Percentiles rank a stretch among this genome's conserved stretches.
Conservation (phyloP, 2,888 invertebrate species). For the Atherix ibis region DNA sequence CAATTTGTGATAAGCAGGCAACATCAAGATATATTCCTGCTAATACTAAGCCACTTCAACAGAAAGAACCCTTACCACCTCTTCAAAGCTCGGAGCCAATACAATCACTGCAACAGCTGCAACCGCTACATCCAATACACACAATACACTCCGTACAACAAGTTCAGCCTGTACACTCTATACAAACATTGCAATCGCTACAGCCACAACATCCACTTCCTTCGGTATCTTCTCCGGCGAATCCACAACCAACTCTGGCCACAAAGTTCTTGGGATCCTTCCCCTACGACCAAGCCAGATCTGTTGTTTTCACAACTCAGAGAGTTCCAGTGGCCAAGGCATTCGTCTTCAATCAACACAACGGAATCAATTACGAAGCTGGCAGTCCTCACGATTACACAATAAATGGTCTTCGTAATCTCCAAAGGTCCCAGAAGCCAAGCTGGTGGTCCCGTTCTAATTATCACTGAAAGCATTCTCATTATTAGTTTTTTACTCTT, state of each 20-base stretch:
- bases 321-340: constrained; percentile 20
- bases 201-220: no score
- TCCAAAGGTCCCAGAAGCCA: background rate
- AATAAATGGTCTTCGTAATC: constrained; percentile 6
- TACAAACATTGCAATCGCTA: no score
- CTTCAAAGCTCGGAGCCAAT: background rate
- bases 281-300: background rate
- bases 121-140: background rate
- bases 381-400: constrained; percentile 27
- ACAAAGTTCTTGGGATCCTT: no score
- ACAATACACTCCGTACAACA: no score
- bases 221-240: no score
- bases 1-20: constrained; percentile 51
- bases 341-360: constrained; percentile 30
- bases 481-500: no score
- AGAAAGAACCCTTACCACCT: background rate
- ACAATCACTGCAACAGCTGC: background rate
- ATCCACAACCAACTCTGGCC: constrained; percentile 12
- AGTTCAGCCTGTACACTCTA: no score
- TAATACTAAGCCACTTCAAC: constrained; percentile 17
- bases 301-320: constrained; percentile 11
- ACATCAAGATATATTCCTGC: constrained; percentile 19
- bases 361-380: constrained; percentile 27
- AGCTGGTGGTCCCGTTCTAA: constrained; percentile 3
- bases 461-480: no score